Evolutionary conservation across 2,797 vertebrate genomes (phyloP).

Genomic region (Masticophis lateralis): DNA sequence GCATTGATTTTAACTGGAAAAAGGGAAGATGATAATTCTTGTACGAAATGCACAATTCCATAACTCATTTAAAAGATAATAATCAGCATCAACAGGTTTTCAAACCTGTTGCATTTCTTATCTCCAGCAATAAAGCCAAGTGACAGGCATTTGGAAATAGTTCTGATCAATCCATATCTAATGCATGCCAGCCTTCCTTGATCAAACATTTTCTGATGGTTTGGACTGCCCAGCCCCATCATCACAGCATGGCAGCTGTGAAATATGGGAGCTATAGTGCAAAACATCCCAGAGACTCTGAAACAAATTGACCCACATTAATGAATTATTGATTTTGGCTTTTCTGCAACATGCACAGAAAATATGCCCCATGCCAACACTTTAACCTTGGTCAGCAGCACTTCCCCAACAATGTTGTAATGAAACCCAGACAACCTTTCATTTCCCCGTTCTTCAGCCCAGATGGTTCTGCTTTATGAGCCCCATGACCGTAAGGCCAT

Average conservation of each 20-base stretch:
- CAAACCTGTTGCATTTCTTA: neutral
- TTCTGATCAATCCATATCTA: neutral
- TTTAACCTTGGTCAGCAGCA: neutral
- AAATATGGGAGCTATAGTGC: neutral
- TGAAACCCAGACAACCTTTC: neutral
- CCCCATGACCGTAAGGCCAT: neutral
- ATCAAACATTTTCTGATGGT: neutral
- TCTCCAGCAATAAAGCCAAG: neutral
- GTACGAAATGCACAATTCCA: neutral
- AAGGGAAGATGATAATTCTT: neutral
- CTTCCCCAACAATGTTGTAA: neutral
- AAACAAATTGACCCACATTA: neutral
- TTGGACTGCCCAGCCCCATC: neutral
- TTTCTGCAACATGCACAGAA: neutral
- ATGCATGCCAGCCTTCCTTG: neutral
- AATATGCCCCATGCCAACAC: neutral
- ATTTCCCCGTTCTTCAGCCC: neutral
- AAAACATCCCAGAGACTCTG: neutral
- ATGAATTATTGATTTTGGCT: neutral
- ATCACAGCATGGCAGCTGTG: neutral
- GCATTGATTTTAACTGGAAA: constrained; percentile 63
- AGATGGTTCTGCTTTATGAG: neutral
- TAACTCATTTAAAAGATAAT: constrained; percentile 1
- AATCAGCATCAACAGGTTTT: neutral
- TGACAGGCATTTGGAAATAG: neutral